These are phyloP conservation scores for Passer montanus DNA, from an alignment of 2,113 vertebrate species.

Conservation along the genomic window DNA sequence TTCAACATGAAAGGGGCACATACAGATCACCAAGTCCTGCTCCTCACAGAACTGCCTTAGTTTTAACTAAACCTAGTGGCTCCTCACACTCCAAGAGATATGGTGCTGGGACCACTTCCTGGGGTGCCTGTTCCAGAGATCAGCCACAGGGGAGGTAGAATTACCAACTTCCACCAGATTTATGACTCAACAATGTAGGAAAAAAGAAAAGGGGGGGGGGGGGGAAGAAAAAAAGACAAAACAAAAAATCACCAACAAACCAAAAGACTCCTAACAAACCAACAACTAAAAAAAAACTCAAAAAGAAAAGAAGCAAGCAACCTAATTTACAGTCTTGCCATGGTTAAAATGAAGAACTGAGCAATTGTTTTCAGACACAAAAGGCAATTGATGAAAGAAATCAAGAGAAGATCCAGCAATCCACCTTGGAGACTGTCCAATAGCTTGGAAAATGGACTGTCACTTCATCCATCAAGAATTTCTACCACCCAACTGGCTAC, in stretches of 20 bases:
- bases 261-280: background rate
- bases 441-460: background rate
- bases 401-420: background rate
- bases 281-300: background rate
- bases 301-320: background rate
- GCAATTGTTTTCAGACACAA: constrained; percentile 48
- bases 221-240: background rate
- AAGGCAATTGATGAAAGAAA: background rate
- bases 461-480: background rate
- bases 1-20: background rate
- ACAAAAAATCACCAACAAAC: too few species aligned
- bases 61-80: background rate
- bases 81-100: background rate
- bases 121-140: background rate
- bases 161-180: background rate
- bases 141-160: background rate
- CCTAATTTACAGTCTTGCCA: background rate
- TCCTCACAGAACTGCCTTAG: background rate
- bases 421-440: background rate
- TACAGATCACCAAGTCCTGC: background rate
- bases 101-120: background rate
- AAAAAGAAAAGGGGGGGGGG: background rate
- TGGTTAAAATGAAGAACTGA: constrained; percentile 14
- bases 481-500: background rate
- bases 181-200: background rate